phyloP scores from a whole-genome alignment of 1,140 invertebrate species.

The Hyles vespertilio region DNA sequence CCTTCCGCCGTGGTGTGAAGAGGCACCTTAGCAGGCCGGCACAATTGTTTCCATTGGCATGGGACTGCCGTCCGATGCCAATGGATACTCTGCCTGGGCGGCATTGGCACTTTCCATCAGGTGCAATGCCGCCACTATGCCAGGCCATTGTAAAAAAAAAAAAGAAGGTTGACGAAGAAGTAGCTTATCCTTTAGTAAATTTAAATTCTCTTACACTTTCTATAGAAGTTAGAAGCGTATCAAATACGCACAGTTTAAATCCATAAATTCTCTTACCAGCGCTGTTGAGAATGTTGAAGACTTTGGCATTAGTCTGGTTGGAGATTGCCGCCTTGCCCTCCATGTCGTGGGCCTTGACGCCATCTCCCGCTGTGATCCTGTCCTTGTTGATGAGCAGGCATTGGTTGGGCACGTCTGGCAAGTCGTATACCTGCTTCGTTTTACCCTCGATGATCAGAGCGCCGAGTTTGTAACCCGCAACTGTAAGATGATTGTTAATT shows the following conservation, averaged over 20 bases:
- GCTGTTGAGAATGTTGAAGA: constrained; percentile 92
- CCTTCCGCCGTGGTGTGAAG: no score
- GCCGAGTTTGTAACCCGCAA: constrained; percentile 82
- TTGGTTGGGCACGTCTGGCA: constrained; percentile 80
- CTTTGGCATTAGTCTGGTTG: constrained; percentile 92
- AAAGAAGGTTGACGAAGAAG: no score
- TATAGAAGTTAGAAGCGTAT: background rate
- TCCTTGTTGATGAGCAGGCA: constrained; percentile 94
- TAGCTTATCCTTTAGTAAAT: no score
- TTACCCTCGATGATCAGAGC: constrained; percentile 94
- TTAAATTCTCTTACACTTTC: no score
- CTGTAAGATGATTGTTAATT: constrained; percentile 54
- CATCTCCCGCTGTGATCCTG: constrained; percentile 97
- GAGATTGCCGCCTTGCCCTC: constrained; percentile 96
- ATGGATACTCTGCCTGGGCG: no score
- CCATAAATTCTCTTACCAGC: constrained; percentile 75
- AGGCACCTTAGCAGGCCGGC: no score
- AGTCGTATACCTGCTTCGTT: constrained; percentile 93
- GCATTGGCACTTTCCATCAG: no score
- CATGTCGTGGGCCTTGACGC: constrained; percentile 91
- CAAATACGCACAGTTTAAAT: background rate
- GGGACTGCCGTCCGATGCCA: no score
- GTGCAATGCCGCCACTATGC: no score
- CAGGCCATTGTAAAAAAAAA: no score
- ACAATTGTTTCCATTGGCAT: no score